These are phyloP conservation scores for Liposcelis brunnea DNA, from an alignment of 2,888 invertebrate species.

Conservation along the genomic window DNA sequence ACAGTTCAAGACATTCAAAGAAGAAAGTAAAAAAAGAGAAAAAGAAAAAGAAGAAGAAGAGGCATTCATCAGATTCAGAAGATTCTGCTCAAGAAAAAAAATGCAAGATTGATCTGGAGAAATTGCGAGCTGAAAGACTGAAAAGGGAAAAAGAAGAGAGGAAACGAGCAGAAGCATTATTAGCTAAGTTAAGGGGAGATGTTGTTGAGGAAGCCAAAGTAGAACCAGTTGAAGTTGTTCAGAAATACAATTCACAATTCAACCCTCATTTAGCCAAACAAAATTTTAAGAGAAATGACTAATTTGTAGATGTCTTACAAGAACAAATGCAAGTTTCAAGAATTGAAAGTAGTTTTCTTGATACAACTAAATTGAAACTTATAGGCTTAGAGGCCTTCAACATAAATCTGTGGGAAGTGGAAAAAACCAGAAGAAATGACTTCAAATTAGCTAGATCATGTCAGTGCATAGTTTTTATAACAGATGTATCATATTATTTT, in stretches of 20 bases:
- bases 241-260: conserved; percentile 91
- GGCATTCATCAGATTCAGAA: conserved; percentile 18
- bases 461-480: too few species aligned
- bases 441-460: too few species aligned
- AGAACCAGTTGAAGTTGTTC: conserved; percentile 30
- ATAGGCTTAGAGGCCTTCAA: too few species aligned
- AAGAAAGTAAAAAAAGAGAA: conserved; percentile 24
- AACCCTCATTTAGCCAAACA: conserved; percentile 81
- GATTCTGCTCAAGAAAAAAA: conserved; percentile 21
- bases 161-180: conserved; percentile 45
- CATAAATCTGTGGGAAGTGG: too few species aligned
- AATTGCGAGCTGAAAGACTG: conserved; percentile 58
- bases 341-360: too few species aligned
- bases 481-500: too few species aligned
- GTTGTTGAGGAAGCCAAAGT: conserved; percentile 22
- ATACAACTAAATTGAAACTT: too few species aligned
- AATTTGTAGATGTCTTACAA: too few species aligned
- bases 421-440: too few species aligned
- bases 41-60: conserved; percentile 24
- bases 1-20: conserved; percentile 19
- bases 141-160: conserved; percentile 67
- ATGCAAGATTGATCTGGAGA: conserved; percentile 34
- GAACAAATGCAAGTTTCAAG: too few species aligned
- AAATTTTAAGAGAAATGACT: conserved; percentile 29
- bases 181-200: conserved; percentile 49